Evolutionary conservation across 2,888 invertebrate species (phyloP), one percentile per base, ranked within the genome.

Genomic region (Drosophila koepferae): DNA sequence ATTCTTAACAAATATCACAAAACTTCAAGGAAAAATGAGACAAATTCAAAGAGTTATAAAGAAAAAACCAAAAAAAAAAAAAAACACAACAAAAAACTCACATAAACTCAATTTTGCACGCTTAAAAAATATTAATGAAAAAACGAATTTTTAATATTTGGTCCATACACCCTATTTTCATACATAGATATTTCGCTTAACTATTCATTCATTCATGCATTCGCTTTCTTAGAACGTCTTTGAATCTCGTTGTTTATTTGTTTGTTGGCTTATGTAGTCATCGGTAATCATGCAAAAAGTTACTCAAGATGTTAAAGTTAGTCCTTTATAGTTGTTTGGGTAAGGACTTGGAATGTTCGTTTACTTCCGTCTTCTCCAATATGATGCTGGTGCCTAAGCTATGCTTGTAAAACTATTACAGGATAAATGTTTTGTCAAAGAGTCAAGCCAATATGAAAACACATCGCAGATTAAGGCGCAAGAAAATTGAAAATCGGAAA

Each of bases 371-470:
- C 40, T 31, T 58, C 38, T 23, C 9, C 16, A 36, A 34, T 55
- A 20, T 56, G 20, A 43, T 61, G 38, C 23, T 44, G 16, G 40
- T 49, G 0, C 0, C 28, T 61, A 56, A 69, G 38, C 70, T 16
- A 23, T 14, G 56, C 40, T 55, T 18, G 31, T n/a, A 18, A 53
- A 55, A 44, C 62, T 40, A 61, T 58, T 44, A 10, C 16, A 49
- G 40, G 28, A 60, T 18, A 51, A 79, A 71, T 77, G 54, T 72
- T 72, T 72, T 58, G 62, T 16, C 63, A 60, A 74, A 54, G 68
- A 81, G 84, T 85, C 85, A 86, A 88, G 74, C 77, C 81, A 63
- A 63, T 77, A 72, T 54, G 71, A 78, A 75, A 86, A 83, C 63
- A 82, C 18, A 7, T 62, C 23, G 54, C 12, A n/a, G 59, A 60